phyloP scores from a whole-genome alignment of 2,113 vertebrate genomes.

The Choloepus hoffmanni region DNA sequence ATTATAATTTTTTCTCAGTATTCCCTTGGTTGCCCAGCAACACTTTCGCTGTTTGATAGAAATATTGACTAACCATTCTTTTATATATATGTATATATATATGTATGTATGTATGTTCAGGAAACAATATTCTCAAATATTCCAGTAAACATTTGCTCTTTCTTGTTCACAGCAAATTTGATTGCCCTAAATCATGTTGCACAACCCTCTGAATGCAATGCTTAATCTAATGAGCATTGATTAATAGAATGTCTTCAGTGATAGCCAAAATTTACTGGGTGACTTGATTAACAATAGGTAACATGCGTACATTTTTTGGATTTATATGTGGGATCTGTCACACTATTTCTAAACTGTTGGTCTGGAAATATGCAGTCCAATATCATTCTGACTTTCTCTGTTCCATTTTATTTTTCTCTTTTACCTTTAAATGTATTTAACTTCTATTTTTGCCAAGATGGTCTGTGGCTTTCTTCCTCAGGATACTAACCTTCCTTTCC shows the following conservation, averaged over 20 bases:
- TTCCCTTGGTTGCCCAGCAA: neutral
- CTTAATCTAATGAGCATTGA: neutral
- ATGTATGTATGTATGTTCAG: neutral
- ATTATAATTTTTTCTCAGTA: neutral
- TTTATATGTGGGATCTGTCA: neutral
- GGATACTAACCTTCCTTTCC: neutral
- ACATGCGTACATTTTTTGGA: neutral
- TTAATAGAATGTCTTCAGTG: neutral
- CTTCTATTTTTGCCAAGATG: neutral
- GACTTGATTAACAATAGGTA: neutral
- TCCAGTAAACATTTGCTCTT: neutral
- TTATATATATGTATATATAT: neutral
- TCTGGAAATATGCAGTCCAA: neutral
- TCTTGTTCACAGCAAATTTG: neutral
- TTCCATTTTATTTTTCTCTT: conserved; percentile 2
- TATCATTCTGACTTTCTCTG: conserved; percentile 9
- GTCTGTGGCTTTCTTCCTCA: neutral
- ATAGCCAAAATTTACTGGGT: neutral
- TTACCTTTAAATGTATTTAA: neutral
- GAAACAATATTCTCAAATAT: neutral
- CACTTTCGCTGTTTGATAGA: neutral
- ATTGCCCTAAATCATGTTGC: neutral
- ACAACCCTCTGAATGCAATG: neutral
- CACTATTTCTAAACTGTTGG: neutral
- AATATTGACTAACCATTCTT: neutral